Evolutionary conservation across 2,797 vertebrate genomes (phyloP), one percentile per base, ranked within the genome.

Genomic region (Hippocampus kuda): DNA sequence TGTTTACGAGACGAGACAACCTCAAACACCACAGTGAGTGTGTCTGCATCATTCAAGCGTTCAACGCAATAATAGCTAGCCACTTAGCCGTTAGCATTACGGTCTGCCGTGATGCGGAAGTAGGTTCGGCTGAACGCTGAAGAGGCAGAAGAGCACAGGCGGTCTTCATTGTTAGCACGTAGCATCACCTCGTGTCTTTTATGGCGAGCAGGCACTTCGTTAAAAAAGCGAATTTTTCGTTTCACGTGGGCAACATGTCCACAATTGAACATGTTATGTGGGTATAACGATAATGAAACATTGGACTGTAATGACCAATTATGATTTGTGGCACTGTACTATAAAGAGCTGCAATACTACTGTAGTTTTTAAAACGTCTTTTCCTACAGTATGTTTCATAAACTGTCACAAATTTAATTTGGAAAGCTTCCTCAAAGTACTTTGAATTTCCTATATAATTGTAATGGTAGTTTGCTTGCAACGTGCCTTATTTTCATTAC

Each of bases 1-100:
- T 65, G 44, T 46, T 48, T 48, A 65, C 63, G 44, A 65, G 44
- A 26, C 63, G n/a, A 65, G n/a, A 65, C 63, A 24, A 65, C n/a
- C 24, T 48, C 18, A 65, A 26, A 48, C 5, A 65, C 2, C 41
- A 59, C 56, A 16, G 63, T 65, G 44, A 65, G 63, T 48, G 24
- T 49, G 16, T 65, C 62, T 24, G 12, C 16, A 7, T 7, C 48
- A 59, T 59, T 65, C 44, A 65, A 27, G 16, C 16, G 42, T n/a
- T 24, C 6, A 18, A 48, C n/a, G 6, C 63, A 48, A 18, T 18
- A 18, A 9, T 48, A 65, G 16, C 63, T 46, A 48, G 24, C n/a
- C 22, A 24, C 8, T 13, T n/a, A 18, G 63, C 62, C n/a, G 13
- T 16, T 59, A 27, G 15, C 53, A 24, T 56, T 24, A 13, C 16